Conservation (phyloP, 2,113 vertebrate genomes). For the Sphaerodactylus townsendi region DNA sequence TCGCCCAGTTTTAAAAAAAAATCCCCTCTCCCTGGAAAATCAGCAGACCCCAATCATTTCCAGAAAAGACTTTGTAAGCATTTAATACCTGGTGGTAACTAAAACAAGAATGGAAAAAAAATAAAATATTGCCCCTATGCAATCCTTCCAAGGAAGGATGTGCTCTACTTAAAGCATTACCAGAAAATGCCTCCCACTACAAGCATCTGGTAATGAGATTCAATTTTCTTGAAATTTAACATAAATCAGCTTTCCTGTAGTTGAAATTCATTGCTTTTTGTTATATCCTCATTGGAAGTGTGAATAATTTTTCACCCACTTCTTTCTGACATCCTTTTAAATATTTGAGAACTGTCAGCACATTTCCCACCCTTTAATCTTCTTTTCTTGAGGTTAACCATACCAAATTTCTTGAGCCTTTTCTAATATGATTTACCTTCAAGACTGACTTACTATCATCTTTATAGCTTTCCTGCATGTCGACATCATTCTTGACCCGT, state of each 20-base stretch:
- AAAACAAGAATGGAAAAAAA: neutral
- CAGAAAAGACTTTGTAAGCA: neutral
- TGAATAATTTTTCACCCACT: neutral
- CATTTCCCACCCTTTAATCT: neutral
- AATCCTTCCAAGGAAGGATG: neutral
- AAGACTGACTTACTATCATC: neutral
- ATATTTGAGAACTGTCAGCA: neutral
- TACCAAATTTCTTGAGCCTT: conserved; percentile 2
- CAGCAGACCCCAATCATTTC: too few species aligned
- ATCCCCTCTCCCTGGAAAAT: neutral
- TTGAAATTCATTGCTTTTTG: conserved; percentile 3
- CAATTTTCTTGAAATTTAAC: conserved; percentile 3
- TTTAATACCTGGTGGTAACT: neutral
- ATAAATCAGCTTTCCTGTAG: conserved; percentile 15
- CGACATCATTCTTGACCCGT: neutral
- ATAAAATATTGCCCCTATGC: too few species aligned
- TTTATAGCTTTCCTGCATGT: neutral
- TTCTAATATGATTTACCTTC: neutral
- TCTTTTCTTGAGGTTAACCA: neutral
- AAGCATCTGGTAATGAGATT: neutral
- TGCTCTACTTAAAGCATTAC: neutral
- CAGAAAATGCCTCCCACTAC: neutral
- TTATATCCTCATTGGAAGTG: neutral
- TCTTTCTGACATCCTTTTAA: conserved; percentile 7
- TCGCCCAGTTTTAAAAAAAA: too few species aligned